phyloP scores from a whole-genome alignment of 2,888 invertebrate species.

The Nomada flava region DNA sequence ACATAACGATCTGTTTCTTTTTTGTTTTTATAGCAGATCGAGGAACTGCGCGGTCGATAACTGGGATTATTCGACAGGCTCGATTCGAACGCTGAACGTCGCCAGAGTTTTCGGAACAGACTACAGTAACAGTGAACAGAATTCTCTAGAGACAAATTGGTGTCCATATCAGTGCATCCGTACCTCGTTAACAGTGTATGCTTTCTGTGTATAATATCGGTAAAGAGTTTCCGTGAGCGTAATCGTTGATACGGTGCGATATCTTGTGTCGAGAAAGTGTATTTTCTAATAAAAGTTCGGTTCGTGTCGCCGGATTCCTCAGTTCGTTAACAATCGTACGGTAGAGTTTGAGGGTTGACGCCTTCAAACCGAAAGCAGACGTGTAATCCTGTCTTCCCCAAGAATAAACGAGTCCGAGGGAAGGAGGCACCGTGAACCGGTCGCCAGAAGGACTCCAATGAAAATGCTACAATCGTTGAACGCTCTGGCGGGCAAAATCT shows the following conservation, averaged over 20 bases:
- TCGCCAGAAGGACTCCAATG: constrained; percentile 79
- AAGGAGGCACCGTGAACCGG: constrained; percentile 74
- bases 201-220: constrained; percentile 25
- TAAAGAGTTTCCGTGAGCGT: neutral
- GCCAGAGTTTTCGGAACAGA: constrained; percentile 13
- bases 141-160: constrained; percentile 12
- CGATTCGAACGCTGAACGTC: constrained; percentile 34
- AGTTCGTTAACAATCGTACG: constrained; percentile 45
- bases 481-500: constrained; percentile 95
- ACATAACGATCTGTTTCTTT: constrained; percentile 1
- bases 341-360: constrained; percentile 72
- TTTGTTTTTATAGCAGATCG: constrained; percentile 38
- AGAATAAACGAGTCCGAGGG: constrained; percentile 69
- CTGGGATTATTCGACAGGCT: constrained; percentile 36
- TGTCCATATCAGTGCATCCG: constrained; percentile 27
- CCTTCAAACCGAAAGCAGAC: constrained; percentile 68
- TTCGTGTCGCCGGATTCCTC: neutral
- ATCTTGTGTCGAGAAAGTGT: neutral
- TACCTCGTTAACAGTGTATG: constrained; percentile 54
- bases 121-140: constrained; percentile 9
- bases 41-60: constrained; percentile 24
- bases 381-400: constrained; percentile 72
- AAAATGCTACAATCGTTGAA: constrained; percentile 94
- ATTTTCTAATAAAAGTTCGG: neutral
- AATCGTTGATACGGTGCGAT: constrained; percentile 10